phyloP scores from a whole-genome alignment of 2,888 invertebrate species.

The Sesamia inferens region DNA sequence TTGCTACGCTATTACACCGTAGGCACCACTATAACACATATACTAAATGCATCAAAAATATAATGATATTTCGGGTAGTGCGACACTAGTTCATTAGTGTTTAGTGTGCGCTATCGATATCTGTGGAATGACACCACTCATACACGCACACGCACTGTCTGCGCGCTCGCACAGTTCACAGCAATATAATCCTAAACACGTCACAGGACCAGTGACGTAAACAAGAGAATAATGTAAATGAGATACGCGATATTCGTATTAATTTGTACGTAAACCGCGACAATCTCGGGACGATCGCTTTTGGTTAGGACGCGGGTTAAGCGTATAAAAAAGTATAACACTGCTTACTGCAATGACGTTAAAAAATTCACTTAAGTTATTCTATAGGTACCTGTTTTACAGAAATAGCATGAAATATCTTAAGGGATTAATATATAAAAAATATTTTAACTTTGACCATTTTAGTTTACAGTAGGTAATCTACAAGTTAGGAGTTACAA shows the following conservation, averaged over 20 bases:
- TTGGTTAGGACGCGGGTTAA: not conserved
- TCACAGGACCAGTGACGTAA: no score
- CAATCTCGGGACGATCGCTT: not conserved
- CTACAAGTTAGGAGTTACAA: not conserved
- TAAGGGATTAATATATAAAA: not conserved
- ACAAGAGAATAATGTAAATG: not conserved
- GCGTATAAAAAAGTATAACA: not conserved
- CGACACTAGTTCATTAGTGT: no score
- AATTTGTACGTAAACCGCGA: not conserved
- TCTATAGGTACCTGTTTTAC: not conserved
- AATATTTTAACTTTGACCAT: not conserved
- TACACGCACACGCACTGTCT: no score
- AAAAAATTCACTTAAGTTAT: not conserved
- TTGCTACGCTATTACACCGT: no score
- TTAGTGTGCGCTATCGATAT: no score
- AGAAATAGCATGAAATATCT: not conserved
- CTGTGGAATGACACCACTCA: no score
- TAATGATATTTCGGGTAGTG: no score
- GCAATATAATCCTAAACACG: no score
- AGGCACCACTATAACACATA: no score
- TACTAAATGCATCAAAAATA: no score
- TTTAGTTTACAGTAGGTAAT: not conserved
- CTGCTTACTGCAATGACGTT: not conserved
- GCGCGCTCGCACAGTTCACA: no score
- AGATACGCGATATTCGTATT: not conserved